Evolutionary conservation across 2,888 invertebrate species (phyloP).

Genomic region (Tolmerus cingulatus): DNA sequence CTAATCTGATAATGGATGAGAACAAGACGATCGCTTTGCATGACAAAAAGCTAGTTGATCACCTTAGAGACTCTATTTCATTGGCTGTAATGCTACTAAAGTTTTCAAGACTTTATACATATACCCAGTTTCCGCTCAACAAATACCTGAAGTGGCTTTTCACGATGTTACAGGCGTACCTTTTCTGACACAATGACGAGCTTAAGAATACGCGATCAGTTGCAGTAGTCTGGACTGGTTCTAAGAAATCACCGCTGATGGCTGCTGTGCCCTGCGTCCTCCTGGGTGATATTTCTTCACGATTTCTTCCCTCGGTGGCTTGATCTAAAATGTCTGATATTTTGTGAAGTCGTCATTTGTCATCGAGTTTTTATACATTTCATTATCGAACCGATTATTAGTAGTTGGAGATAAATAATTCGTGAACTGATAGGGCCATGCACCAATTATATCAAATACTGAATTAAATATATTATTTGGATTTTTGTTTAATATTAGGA

Average conservation of each 20-base stretch:
- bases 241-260: conserved; percentile 6
- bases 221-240: background rate
- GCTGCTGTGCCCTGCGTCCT: background rate
- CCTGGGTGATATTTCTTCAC: conserved; percentile 17
- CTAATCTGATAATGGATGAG: conserved; percentile 35
- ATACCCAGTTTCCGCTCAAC: background rate
- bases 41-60: conserved; percentile 23
- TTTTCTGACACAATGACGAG: conserved; percentile 1
- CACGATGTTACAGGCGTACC: background rate
- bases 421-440: background rate
- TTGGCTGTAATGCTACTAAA: background rate
- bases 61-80: background rate
- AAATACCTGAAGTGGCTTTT: background rate
- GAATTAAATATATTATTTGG: background rate
- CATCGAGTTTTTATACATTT: conserved; percentile 16
- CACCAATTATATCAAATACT: background rate
- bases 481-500: background rate
- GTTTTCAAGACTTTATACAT: background rate
- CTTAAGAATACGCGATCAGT: background rate
- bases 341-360: conserved; percentile 39
- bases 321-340: conserved; percentile 23
- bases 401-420: background rate
- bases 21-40: conserved; percentile 32
- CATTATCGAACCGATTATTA: background rate
- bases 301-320: background rate